Base-by-base conservation (phyloP, 2,888 invertebrate genomes). In the Monopis laevigella region DNA sequence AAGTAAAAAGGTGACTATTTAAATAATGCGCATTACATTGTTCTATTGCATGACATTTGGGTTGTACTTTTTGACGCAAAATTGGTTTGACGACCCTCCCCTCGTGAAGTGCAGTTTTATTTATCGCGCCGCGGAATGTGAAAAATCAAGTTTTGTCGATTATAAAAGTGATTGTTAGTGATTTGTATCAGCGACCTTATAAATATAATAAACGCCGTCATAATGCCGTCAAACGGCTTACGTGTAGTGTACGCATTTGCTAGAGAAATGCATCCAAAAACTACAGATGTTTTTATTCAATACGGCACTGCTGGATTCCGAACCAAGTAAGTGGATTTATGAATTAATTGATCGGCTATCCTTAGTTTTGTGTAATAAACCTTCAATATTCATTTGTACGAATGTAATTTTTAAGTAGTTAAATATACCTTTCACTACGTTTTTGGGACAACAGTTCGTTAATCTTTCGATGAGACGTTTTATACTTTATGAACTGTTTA, bases 221-320 rank as follows among this genome's bases (percentile, higher is more conserved):
- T 55, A 64, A 80, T 80, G 80, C 80, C 80, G 59, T 78, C 82
- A 63, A 82, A 82, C 70, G 82, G 82, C 67, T 69, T 82, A 65
- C 83, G 86, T 70, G 86, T 86, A 48, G 86, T 88, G 54, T 89
- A 89, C 82, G 89, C 89, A 60, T 89, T 90, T 80, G 88, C 89
- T 45, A 84, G 88, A 73, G 87, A 88, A 83, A 87, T 89, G 86
- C 88, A 90, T 64, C 87, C 87, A 17, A 90, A 88, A 72, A 86
- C 83, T 32, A 71, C 82, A 41, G 85, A 84, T 54, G 82, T 83
- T 49, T 82, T 82, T 58, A 86, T 92, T 53, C 84, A 89, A 69
- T 93, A 93, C 80, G 93, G 93, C 52, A 93, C 93, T 45, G 91
- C 93, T 52, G 93, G 93, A 59, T 93, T 93, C 67, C 86, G 93